Percentiles rank a stretch among this genome's conserved stretches.
These are phyloP conservation scores for Drosophila aldrichi DNA, from an alignment of 2,888 invertebrate species.

Conservation along the genomic window DNA sequence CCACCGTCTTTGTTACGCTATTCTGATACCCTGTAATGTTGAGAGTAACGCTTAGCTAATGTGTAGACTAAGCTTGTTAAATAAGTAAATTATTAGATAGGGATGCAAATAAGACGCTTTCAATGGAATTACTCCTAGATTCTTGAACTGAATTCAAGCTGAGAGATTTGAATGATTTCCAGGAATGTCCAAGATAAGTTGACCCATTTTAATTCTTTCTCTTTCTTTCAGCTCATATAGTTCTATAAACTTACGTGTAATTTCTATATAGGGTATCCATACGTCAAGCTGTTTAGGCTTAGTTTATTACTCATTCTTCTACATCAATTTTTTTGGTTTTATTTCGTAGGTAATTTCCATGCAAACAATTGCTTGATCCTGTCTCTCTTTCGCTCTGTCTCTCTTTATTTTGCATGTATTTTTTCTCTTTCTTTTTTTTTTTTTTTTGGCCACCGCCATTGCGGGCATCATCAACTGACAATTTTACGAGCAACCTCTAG, in stretches of 20 bases:
- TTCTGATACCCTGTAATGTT: background rate
- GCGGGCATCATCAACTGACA: slow-evolving; percentile 71
- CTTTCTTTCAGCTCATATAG: too few relatives aligned
- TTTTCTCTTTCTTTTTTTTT: background rate
- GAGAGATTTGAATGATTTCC: too few relatives aligned
- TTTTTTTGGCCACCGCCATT: slow-evolving; percentile 14
- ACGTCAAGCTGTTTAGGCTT: background rate
- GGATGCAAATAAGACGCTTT: too few relatives aligned
- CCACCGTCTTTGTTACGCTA: background rate
- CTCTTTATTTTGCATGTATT: background rate
- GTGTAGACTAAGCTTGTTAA: background rate
- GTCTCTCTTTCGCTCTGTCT: slow-evolving; percentile 9
- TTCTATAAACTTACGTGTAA: background rate
- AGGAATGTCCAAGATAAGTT: too few relatives aligned
- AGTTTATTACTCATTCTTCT: background rate
- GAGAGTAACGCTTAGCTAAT: background rate
- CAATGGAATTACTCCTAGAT: too few relatives aligned
- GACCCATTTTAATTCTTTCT: too few relatives aligned
- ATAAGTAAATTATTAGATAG: too few relatives aligned
- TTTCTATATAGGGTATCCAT: background rate
- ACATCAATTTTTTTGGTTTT: slow-evolving; percentile 11
- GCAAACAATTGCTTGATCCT: slow-evolving; percentile 70
- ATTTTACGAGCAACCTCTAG: slow-evolving; percentile 46
- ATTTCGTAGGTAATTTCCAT: slow-evolving; percentile 65
- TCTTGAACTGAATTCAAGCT: too few relatives aligned